Conservation (phyloP, 2,888 invertebrate species). For the Callimorpha dominula region DNA sequence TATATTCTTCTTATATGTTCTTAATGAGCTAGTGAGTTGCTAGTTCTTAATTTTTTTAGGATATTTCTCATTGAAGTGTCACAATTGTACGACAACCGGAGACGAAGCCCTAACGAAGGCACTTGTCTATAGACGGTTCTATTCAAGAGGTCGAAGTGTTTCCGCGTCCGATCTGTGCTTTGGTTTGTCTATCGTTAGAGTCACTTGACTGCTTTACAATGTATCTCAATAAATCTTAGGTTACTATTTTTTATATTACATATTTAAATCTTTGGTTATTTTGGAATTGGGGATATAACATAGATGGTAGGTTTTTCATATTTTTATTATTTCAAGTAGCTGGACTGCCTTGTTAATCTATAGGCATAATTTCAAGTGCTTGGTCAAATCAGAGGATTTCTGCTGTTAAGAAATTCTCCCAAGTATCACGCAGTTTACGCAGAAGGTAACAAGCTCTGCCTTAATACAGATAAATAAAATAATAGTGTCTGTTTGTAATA, state of each 20-base stretch:
- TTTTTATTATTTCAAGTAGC: background rate
- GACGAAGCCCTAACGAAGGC: slow-evolving; percentile 15
- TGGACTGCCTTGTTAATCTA: background rate
- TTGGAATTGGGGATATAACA: background rate
- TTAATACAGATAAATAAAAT: too few species aligned
- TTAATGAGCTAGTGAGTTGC: background rate
- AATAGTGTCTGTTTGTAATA: too few species aligned
- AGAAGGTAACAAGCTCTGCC: too few species aligned
- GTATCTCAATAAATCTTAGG: slow-evolving; percentile 1
- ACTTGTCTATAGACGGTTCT: slow-evolving; percentile 9
- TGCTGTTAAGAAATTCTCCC: background rate
- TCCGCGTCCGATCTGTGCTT: slow-evolving; percentile 2
- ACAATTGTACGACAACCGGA: slow-evolving; percentile 3
- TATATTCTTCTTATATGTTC: too few species aligned
- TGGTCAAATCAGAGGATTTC: background rate
- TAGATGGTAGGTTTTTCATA: background rate
- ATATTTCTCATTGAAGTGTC: background rate
- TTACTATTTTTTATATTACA: too few species aligned
- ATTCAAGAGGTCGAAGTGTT: slow-evolving; percentile 5
- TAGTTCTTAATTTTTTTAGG: background rate
- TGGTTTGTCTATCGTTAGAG: slow-evolving; percentile 14
- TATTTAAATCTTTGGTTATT: background rate
- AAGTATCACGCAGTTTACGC: background rate
- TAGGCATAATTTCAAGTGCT: background rate
- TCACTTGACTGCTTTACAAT: slow-evolving; percentile 3